Base-by-base conservation (phyloP, 2,797 vertebrate genomes). In the Fringilla coelebs region DNA sequence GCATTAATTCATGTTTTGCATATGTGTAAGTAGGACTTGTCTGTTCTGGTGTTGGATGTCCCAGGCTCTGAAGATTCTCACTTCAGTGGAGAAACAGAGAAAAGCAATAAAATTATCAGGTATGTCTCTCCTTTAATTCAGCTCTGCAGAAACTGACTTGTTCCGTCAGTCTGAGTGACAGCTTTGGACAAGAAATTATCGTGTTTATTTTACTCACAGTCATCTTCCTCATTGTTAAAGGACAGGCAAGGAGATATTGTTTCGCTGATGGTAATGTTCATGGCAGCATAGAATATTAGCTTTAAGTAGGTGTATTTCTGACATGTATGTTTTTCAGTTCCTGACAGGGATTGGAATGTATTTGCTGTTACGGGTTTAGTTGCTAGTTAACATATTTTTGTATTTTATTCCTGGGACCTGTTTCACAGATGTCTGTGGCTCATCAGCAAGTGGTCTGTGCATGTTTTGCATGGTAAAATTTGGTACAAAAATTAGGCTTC, bases 111-210 rank as follows among this genome's bases (percentile, higher is more conserved):
- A 92, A 77, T 89, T 61, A 77, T 40, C 31, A 79, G 58, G 29
- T 90, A 7, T 61, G 11, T 71, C 31, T 79, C 24, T 88, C 36
- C 38, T 89, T 82, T 75, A 83, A 85, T 90, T 93, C 68, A 83
- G 26, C 68, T 77, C 40, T 78, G 66, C 40, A 91, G 84, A 96
- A 85, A 77, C 29, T 16, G 57, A 66, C 9, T 81, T 85, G 36
- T 54, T 89, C 46, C 65, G 36, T 95, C 89, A 93, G 46, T 62
- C 58, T 90, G 84, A 96, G 40, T 77, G 85, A 91, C 70, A 87
- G 58, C 68, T 92, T 95, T 95, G 93, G 89, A 92, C 89, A 91
- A 81, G 87, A 94, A 91, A 94, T 90, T 38, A 48, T 17, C 34
- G 4, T 92, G 81, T 93, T 96, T 94, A 55, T 91, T 89, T 92